These are phyloP conservation scores for Crocidura indochinensis DNA, from an alignment of 2,797 vertebrate species.

Conservation along the genomic window DNA sequence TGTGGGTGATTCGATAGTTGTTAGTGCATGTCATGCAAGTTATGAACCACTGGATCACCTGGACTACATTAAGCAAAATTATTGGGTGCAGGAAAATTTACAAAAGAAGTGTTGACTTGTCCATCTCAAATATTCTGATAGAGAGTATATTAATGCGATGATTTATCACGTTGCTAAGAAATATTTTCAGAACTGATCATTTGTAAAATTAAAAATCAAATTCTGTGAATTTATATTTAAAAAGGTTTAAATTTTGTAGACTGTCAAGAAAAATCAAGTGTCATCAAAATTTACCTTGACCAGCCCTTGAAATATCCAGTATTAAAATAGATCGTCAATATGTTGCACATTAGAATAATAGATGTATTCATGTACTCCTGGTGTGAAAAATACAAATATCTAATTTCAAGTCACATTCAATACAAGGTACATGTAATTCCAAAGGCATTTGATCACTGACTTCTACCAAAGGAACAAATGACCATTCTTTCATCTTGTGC, in stretches of 20 bases:
- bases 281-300: conserved; percentile 40
- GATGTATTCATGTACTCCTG: background rate
- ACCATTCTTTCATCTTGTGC: background rate
- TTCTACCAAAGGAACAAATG: background rate
- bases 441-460: conserved; percentile 17
- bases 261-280: conserved; percentile 29
- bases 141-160: conserved; percentile 5
- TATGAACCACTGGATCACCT: background rate
- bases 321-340: background rate
- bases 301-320: conserved; percentile 3
- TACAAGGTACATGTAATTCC: background rate
- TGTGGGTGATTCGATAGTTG: conserved; percentile 1
- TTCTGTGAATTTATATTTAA: conserved; percentile 3
- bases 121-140: background rate
- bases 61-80: conserved; percentile 24
- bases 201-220: background rate
- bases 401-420: conserved; percentile 9
- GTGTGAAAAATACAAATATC: conserved; percentile 43
- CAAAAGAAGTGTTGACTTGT: background rate
- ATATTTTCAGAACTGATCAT: conserved; percentile 32
- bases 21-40: background rate
- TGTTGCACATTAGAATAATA: background rate
- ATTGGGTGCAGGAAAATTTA: background rate
- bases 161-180: conserved; percentile 36
- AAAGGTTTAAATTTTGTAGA: conserved; percentile 8